Conservation (phyloP, 1,140 invertebrate genomes). For the Drosophila setifemur region DNA sequence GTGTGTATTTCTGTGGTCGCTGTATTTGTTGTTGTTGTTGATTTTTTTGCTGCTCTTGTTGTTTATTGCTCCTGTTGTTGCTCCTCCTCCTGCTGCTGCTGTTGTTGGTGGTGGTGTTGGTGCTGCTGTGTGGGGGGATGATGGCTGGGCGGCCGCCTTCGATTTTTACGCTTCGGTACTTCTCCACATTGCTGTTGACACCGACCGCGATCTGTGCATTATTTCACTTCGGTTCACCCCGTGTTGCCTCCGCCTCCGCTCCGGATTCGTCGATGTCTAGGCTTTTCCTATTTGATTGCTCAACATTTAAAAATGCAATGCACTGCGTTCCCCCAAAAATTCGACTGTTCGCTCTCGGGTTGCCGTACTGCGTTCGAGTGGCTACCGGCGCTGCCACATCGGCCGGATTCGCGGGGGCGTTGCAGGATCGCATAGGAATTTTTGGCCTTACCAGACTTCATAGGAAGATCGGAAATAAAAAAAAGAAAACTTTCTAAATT, state of each 20-base stretch:
- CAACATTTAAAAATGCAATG: slow-evolving; percentile 40
- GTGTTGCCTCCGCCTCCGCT: slow-evolving; percentile 32
- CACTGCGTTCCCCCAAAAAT: slow-evolving; percentile 41
- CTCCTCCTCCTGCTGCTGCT: slow-evolving; percentile 29
- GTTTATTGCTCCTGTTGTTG: slow-evolving; percentile 26
- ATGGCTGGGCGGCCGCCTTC: slow-evolving; percentile 52
- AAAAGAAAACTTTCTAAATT: too few species aligned
- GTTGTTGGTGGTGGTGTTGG: slow-evolving; percentile 32
- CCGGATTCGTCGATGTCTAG: background rate
- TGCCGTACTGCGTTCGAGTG: too few species aligned
- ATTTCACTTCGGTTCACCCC: slow-evolving; percentile 30
- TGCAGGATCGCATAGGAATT: too few species aligned
- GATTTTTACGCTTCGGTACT: slow-evolving; percentile 71
- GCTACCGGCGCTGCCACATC: too few species aligned
- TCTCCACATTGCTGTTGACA: slow-evolving; percentile 61
- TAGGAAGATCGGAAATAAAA: too few species aligned
- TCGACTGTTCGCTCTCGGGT: too few species aligned
- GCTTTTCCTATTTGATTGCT: slow-evolving; percentile 23
- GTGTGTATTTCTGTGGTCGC: slow-evolving; percentile 10
- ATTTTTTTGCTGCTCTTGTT: slow-evolving; percentile 43
- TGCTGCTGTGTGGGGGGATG: slow-evolving; percentile 24
- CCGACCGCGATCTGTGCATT: slow-evolving; percentile 62
- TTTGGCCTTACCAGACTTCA: too few species aligned
- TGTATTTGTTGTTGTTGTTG: slow-evolving; percentile 17
- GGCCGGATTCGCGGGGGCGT: too few species aligned